A percentile compares a stretch with the other conserved stretches of the same genome.
Evolutionary conservation across 2,797 vertebrate species (phyloP).

Genomic region (Epinephelus awoara): DNA sequence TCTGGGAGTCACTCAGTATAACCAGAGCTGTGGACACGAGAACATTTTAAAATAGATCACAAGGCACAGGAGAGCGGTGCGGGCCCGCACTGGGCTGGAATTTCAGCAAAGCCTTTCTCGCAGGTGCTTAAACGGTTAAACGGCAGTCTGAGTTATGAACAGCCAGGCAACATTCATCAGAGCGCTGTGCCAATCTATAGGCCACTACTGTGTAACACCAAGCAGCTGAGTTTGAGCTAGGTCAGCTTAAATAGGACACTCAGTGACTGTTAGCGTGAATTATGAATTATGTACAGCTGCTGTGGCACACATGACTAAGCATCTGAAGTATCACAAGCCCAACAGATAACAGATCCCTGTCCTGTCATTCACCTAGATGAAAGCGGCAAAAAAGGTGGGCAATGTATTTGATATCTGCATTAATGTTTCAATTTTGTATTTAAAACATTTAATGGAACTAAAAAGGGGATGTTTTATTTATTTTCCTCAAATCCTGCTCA

Average conservation of each 20-base stretch:
- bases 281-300: constrained; percentile 52
- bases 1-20: constrained; percentile 19
- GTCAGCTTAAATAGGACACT: constrained; percentile 33
- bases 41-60: constrained; percentile 39
- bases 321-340: constrained; percentile 25
- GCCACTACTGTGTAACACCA: neutral
- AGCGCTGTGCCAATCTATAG: constrained; percentile 1
- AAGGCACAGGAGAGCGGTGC: neutral
- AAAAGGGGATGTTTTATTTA: neutral
- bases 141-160: neutral
- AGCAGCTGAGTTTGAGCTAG: constrained; percentile 36
- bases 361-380: constrained; percentile 5
- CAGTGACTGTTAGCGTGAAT: constrained; percentile 36
- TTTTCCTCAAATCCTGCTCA: constrained; percentile 3
- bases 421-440: constrained; percentile 9
- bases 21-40: constrained; percentile 8
- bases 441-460: constrained; percentile 3
- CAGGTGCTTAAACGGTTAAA: constrained; percentile 2
- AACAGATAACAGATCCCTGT: constrained; percentile 12
- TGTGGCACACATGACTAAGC: constrained; percentile 36
- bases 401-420: neutral
- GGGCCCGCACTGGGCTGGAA: neutral
- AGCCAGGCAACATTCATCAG: neutral
- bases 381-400: neutral
- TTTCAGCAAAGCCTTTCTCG: neutral